A percentile compares a stretch with the other conserved stretches of the same genome.
These are phyloP conservation scores for Pteruthius melanotis DNA, from an alignment of 2,113 vertebrate genomes.

Conservation along the genomic window DNA sequence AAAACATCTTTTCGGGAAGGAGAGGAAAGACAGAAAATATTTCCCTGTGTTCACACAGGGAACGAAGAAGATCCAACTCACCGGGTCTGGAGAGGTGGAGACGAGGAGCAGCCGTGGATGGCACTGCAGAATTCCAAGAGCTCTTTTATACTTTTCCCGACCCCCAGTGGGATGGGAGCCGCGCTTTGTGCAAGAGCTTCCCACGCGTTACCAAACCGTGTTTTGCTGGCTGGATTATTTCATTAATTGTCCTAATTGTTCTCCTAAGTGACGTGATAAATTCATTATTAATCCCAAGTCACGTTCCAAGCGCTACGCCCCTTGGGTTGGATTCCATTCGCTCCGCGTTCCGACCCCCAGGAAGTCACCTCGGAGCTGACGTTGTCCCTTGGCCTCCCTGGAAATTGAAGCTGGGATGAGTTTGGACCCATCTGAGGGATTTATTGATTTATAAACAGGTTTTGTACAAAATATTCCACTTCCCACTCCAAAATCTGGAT, in stretches of 20 bases:
- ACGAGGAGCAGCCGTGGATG: background rate
- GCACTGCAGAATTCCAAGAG: background rate
- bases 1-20: no score
- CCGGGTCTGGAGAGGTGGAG: background rate
- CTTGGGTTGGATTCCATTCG: background rate
- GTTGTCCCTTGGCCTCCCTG: background rate
- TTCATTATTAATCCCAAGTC: background rate
- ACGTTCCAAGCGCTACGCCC: background rate
- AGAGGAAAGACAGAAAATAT: background rate
- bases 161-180: background rate
- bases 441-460: background rate
- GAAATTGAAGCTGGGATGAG: background rate
- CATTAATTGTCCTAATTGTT: slow-evolving; percentile 52
- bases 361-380: background rate
- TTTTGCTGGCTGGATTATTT: slow-evolving; percentile 1
- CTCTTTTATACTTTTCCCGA: slow-evolving; percentile 37
- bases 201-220: background rate
- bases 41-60: accelerated
- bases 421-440: accelerated
- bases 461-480: accelerated
- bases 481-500: background rate
- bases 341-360: background rate
- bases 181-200: slow-evolving; percentile 35
- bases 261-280: background rate
- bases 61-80: background rate